A percentile compares a stretch with the other conserved stretches of the same genome.
Conservation (phyloP, 2,888 invertebrate genomes). For the Dryomyza anilis region DNA sequence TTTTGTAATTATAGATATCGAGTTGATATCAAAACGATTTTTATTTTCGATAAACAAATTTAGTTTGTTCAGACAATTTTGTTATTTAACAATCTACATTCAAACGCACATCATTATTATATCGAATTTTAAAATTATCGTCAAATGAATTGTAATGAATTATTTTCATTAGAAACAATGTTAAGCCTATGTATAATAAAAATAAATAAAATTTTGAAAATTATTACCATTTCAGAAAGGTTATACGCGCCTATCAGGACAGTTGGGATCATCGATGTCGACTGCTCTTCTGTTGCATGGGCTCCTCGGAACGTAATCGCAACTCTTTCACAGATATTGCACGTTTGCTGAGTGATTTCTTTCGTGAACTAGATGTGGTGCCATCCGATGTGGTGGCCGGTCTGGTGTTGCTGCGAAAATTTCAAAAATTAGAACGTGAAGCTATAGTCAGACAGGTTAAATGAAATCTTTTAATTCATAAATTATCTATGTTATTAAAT, state of each 20-base stretch:
- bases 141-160: too few species aligned
- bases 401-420: slow-evolving; percentile 76
- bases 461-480: neutral
- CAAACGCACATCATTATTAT: too few species aligned
- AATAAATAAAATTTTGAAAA: neutral
- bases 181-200: neutral
- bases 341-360: slow-evolving; percentile 81
- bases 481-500: neutral
- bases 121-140: too few species aligned
- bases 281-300: slow-evolving; percentile 81
- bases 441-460: slow-evolving; percentile 73
- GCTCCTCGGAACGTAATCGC: slow-evolving; percentile 75
- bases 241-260: slow-evolving; percentile 83
- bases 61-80: too few species aligned
- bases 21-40: too few species aligned
- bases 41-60: too few species aligned
- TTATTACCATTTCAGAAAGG: slow-evolving; percentile 80
- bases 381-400: slow-evolving; percentile 88
- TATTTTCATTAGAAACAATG: neutral
- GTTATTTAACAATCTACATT: too few species aligned
- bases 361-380: slow-evolving; percentile 85
- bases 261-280: slow-evolving; percentile 86
- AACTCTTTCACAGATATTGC: slow-evolving; percentile 87
- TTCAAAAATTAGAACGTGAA: slow-evolving; percentile 79
- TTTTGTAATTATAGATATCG: too few species aligned